phyloP scores from a whole-genome alignment of 2,797 vertebrate species.

The Onychomys torridus region DNA sequence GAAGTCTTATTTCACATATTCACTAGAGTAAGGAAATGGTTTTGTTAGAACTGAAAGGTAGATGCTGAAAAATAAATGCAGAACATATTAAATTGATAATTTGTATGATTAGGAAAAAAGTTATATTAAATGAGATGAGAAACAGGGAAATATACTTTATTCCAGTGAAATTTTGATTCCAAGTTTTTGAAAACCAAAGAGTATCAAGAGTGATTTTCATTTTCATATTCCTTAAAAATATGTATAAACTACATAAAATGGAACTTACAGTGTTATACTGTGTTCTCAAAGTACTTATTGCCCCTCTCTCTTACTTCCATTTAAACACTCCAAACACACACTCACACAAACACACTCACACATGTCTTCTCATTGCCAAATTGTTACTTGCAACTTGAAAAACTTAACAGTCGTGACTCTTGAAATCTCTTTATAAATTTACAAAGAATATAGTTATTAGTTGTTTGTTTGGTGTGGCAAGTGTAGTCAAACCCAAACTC shows the following conservation, averaged over 20 bases:
- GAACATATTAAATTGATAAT: conserved; percentile 14
- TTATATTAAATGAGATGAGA: conserved; percentile 27
- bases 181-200: conserved; percentile 26
- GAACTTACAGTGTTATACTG: background rate
- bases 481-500: conserved; percentile 11
- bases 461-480: background rate
- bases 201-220: conserved; percentile 3
- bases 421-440: background rate
- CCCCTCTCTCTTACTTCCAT: background rate
- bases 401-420: background rate
- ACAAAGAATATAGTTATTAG: background rate
- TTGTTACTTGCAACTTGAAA: background rate
- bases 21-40: background rate
- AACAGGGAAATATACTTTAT: background rate
- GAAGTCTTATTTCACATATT: background rate
- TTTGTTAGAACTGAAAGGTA: conserved; percentile 30
- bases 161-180: conserved; percentile 33
- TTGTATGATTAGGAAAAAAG: background rate
- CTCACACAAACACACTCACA: background rate
- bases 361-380: background rate
- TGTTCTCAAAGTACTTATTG: conserved; percentile 20
- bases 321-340: background rate
- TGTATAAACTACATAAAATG: conserved; percentile 23
- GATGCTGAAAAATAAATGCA: conserved; percentile 10
- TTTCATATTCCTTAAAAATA: conserved; percentile 32